phyloP scores from a whole-genome alignment of 64 coral and sea anemone genomes.

The Trachythela sp. region DNA sequence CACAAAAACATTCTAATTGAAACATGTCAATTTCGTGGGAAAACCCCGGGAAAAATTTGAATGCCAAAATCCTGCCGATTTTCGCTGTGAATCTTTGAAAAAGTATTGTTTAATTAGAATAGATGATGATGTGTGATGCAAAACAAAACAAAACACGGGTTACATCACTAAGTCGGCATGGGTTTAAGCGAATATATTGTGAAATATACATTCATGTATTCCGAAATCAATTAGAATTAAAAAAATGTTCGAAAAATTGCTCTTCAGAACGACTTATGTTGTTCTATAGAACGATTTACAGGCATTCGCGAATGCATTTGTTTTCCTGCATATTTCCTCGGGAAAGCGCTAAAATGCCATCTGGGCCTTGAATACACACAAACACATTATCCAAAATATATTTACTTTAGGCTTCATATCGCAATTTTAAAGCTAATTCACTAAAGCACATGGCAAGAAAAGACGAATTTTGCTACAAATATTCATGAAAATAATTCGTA shows the following conservation, averaged over 20 bases:
- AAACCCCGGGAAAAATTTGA: neutral
- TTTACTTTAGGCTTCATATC: neutral
- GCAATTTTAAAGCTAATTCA: neutral
- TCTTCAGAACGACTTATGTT: neutral
- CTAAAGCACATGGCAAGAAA: neutral
- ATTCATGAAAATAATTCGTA: neutral
- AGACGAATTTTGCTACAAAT: neutral
- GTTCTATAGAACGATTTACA: neutral
- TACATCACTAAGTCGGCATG: neutral
- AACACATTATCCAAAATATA: neutral
- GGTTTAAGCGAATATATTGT: neutral
- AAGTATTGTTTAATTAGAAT: neutral
- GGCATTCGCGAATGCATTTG: neutral
- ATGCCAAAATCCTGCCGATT: neutral
- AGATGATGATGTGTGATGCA: neutral
- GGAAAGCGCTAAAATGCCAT: neutral
- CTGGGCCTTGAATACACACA: neutral
- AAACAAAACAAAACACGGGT: neutral
- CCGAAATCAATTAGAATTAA: neutral
- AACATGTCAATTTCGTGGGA: neutral
- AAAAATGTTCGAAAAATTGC: neutral
- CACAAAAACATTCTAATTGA: neutral
- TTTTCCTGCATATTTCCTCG: neutral
- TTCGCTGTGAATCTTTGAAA: neutral
- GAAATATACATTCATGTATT: neutral